Base-by-base conservation (phyloP, 64 coral and sea anemone species). In the Acropora yongei region DNA sequence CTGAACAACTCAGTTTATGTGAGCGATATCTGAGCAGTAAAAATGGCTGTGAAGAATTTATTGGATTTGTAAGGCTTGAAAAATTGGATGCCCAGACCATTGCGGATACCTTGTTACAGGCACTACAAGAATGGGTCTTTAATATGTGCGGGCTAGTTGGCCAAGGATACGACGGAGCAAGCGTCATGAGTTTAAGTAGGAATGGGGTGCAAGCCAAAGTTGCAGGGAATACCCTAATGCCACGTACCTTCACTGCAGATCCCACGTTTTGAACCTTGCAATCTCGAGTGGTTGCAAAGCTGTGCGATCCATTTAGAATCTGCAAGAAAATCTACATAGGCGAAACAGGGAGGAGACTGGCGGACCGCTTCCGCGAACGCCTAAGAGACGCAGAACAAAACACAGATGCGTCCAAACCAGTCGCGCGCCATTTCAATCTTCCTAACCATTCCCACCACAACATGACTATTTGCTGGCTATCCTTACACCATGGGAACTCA, bases 121-220 rank as follows among this genome's bases (percentile, higher is more conserved):
- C 71, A 57, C 12, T 83, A 20, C 51, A 16, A 75, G 40, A 75
- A 82, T 89, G 57, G 77, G 86, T 67, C 18, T 47, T 93, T 39
- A 51, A 88, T 78, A 88, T 78, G 18, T 74, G 71, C 76, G 78
- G 74, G 74, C 78, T 93, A 47, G 74, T 87, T 80, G 92, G 86
- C 47, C 92, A 93, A 83, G 78, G 92, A 65, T 93, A 84, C 79
- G 92, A 89, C 40, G 92, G 85, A 77, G 75, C 75, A 66, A 65
- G 67, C 57, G 84, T 87, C 88, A 93, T 93, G 92, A 87, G 84
- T 47, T 87, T 46, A 80, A 82, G 85, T 30, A 83, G 86, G 86
- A 93, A 88, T 88, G 77, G 67, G 71, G 85, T 87, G 78, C 76
- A 79, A 87, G 84, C 57, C 63, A 93, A 88, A 94, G 85, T 94